phyloP scores from a whole-genome alignment of 2,888 invertebrate genomes.

The Amphipyra tragopoginis region DNA sequence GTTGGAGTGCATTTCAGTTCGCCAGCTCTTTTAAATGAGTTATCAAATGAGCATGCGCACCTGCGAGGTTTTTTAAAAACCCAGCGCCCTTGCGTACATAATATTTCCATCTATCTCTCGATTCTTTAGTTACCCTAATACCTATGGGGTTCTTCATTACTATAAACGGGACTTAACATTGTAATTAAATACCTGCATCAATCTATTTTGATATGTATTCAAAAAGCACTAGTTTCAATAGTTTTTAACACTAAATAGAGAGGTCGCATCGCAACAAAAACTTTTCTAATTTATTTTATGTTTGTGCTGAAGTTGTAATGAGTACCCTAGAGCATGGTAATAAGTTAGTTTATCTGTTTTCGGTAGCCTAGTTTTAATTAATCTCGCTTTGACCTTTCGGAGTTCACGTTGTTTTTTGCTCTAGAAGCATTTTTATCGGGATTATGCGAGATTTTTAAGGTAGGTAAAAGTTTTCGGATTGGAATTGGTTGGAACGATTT shows the following conservation, averaged over 20 bases:
- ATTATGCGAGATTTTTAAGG: conserved; percentile 16
- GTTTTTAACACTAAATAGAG: conserved; percentile 21
- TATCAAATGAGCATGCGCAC: no score
- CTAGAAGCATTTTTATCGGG: conserved; percentile 2
- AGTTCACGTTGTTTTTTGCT: neutral
- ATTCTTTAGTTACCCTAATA: no score
- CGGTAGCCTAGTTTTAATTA: conserved; percentile 45
- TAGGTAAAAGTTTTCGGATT: neutral
- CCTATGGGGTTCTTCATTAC: no score
- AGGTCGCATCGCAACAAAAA: conserved; percentile 18
- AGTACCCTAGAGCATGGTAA: conserved; percentile 41
- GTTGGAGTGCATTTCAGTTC: no score
- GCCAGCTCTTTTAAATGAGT: no score
- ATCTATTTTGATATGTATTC: no score
- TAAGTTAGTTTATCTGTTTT: conserved; percentile 49
- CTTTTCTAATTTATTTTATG: conserved; percentile 50
- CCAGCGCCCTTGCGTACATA: no score
- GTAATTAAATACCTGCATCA: no score
- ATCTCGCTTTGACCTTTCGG: conserved; percentile 22
- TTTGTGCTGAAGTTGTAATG: conserved; percentile 44
- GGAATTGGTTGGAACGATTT: neutral
- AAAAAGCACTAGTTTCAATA: neutral
- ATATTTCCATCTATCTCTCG: no score
- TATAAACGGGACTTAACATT: no score
- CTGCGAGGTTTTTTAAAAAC: no score